Base-by-base conservation (phyloP, 1,140 invertebrate species). In the Lordiphosa stackelbergi region DNA sequence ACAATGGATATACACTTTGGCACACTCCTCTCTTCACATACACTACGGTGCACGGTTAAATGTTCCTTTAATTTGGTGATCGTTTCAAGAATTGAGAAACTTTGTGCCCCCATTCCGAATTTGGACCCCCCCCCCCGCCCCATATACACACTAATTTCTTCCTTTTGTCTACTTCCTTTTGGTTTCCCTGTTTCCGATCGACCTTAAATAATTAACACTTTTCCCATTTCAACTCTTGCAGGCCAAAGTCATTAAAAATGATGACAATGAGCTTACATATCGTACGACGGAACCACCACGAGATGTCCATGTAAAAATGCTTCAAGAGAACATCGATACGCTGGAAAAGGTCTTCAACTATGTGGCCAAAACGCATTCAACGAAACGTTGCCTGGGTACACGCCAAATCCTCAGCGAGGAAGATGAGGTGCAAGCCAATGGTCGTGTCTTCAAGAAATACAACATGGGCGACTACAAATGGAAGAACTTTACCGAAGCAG, bases 391-490 rank as follows among this genome's bases (percentile, higher is more conserved):
- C 78, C 90, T 99, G 22, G 98, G 98, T 8, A 97, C 96, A 0
- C 90, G 98, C 42, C 92, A 97, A 71, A 93, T 99, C 47, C 89
- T 98, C 4, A 93, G 93, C 43, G 97, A 98, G 87, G 96, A 98
- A 85, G 96, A 99, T 79, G 97, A 99, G 87, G 87, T 93, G 1
- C 97, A 99, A 86, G 92, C 94, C 0, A 97, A 98, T 88, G 98
- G 98, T 41, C 92, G 95, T 84, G 91, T 98, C 13, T 99, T 99
- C 84, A 98, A 98, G 89, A 99, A 99, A 92, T 95, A 96, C 88
- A 94, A 95, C 78, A 93, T 98, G 91, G 97, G 96, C 24, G 93
- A 96, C 5, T 99, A 99, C 88, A 91, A 93, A 63, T 99, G 97
- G 97, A 92, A 94, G 53, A 94, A 93, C 4, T 98, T 92, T 88